Conservation (phyloP, 2,113 vertebrate species). For the Himantopus leucocephalus region DNA sequence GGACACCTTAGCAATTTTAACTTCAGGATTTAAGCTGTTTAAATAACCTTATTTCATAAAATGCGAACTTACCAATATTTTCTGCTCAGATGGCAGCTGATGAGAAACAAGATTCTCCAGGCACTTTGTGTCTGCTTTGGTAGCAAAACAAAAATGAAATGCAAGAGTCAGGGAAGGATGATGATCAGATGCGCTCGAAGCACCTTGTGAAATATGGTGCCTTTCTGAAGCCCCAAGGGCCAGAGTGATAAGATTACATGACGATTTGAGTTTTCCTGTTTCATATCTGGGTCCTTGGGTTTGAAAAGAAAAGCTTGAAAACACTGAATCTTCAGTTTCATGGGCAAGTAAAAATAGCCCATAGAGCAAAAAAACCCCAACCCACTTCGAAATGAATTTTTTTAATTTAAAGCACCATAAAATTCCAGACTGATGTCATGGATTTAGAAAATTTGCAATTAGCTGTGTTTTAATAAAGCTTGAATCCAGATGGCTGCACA, state of each 20-base stretch:
- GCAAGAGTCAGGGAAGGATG: background rate
- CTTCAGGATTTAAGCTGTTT: background rate
- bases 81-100: background rate
- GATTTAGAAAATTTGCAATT: background rate
- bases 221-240: background rate
- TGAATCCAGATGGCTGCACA: background rate
- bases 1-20: background rate
- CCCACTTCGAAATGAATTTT: background rate
- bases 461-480: background rate
- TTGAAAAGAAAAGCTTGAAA: background rate
- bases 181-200: background rate
- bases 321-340: background rate
- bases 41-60: background rate
- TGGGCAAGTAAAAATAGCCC: background rate
- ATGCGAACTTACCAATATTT: background rate
- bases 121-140: background rate
- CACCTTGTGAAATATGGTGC: rapidly evolving
- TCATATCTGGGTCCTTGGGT: background rate
- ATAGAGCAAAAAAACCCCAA: no score
- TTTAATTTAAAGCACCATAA: background rate
- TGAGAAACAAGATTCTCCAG: background rate
- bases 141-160: background rate
- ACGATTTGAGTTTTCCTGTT: background rate
- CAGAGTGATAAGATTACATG: background rate
- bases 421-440: background rate